Conservation (phyloP, 2,888 invertebrate species). For the Pseudococcus jackbeardsleyi region DNA sequence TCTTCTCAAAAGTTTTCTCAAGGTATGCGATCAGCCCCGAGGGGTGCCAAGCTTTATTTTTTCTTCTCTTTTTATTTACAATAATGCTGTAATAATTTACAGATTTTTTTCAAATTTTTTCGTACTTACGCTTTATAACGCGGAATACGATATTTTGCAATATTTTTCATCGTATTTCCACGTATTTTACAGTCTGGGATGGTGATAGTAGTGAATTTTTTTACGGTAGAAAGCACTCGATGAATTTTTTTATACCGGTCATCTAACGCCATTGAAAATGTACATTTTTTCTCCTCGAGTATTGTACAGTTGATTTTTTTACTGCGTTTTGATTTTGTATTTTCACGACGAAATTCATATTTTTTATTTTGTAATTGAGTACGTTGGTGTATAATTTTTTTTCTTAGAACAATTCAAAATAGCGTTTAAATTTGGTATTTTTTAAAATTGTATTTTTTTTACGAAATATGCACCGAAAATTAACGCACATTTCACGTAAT, state of each 20-base stretch:
- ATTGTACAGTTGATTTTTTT: slow-evolving; percentile 25
- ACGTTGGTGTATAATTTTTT: no score
- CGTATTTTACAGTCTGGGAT: not conserved
- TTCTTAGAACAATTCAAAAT: not conserved
- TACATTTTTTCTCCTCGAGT: slow-evolving; percentile 6
- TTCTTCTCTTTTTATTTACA: not conserved
- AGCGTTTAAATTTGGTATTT: not conserved
- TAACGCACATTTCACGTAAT: slow-evolving; percentile 46
- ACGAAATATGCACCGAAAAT: slow-evolving; percentile 16
- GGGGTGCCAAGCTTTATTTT: not conserved
- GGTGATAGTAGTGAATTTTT: slow-evolving; percentile 5
- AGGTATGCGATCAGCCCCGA: slow-evolving; percentile 74
- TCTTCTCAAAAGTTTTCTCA: slow-evolving; percentile 92
- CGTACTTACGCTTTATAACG: not conserved
- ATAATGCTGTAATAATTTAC: not conserved
- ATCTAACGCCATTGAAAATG: not conserved
- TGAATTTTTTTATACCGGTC: not conserved
- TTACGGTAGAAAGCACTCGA: not conserved
- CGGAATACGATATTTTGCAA: not conserved
- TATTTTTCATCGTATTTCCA: slow-evolving; percentile 6
- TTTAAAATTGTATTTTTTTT: not conserved
- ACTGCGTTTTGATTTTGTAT: not conserved
- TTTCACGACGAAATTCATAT: not conserved
- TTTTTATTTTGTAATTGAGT: not conserved
- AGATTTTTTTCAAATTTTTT: not conserved